Conservation (phyloP, 30 jellyfish, hydroid and myxozoan species). For the Aurelia aurita complex sp. Pacific region DNA sequence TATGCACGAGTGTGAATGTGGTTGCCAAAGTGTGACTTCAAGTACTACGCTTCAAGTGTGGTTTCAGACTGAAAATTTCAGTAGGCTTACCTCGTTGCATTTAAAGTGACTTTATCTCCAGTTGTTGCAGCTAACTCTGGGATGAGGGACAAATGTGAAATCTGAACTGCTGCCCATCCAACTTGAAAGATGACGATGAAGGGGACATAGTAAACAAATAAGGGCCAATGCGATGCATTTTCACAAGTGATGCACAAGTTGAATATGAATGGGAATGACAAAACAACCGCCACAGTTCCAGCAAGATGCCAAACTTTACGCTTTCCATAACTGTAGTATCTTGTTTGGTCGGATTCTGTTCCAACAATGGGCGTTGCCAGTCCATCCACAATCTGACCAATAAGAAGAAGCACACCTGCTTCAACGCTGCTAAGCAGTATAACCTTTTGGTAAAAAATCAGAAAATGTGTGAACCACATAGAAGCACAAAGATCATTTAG, state of each 20-base stretch:
- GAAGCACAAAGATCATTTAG: conserved; percentile 88
- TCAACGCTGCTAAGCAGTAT: conserved; percentile 45
- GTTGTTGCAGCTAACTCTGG: conserved; percentile 77
- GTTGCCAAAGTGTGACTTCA: no score
- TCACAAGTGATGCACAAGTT: conserved; percentile 74
- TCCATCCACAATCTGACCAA: conserved; percentile 93
- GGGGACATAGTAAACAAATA: conserved; percentile 77
- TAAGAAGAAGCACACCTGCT: conserved; percentile 76
- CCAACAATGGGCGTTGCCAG: conserved; percentile 94
- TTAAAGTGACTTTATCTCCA: conserved; percentile 74
- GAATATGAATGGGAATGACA: conserved; percentile 83
- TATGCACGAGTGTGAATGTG: no score
- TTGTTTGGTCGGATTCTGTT: conserved; percentile 76
- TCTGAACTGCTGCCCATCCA: conserved; percentile 95
- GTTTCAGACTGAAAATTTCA: no score
- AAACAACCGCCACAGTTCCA: conserved; percentile 73
- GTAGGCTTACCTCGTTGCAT: conserved; percentile 75
- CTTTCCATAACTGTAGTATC: conserved; percentile 59
- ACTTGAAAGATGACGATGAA: conserved; percentile 75
- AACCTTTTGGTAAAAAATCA: conserved; percentile 65
- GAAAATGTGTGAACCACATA: conserved; percentile 89
- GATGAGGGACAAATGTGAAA: conserved; percentile 80
- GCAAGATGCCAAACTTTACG: conserved; percentile 90
- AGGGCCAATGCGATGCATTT: conserved; percentile 61
- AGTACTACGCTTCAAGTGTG: no score